Base-by-base conservation (phyloP, 2,797 vertebrate genomes). In the Apogon hyalosoma region DNA sequence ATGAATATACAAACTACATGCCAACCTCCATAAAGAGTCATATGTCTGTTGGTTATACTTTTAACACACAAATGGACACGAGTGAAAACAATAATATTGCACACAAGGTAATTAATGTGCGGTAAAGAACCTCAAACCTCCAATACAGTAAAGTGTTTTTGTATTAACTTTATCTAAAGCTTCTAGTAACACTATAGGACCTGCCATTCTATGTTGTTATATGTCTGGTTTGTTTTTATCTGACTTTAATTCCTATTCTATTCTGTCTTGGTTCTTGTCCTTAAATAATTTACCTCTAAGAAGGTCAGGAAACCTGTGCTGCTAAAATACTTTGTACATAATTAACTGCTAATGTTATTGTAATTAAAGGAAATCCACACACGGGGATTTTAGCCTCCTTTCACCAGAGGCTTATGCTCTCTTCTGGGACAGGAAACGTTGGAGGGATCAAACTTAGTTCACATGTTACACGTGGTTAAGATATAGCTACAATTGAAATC, bases 391-490 rank as follows among this genome's bases (percentile, higher is more conserved):
- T 84, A 80, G 65, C 70, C 73, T 77, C 50, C 59, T 80, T 80
- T 84, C 72, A 73, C 63, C 67, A 38, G 74, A 65, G 77, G 52
- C 69, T 71, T 53, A 65, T 71, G 79, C 82, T 86, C 71, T 79
- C 88, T 80, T 69, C 63, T 79, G 90, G 84, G 87, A 75, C 73
- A 80, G 84, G 87, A 88, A 87, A 83, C 60, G 75, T 79, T 66
- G 42, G 21, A 61, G 83, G 88, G 86, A 84, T 80, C 87, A 89
- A 87, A 85, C 83, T 86, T 80, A 88, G 89, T 88, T 90, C 77
- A 85, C 75, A 75, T 77, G 70, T 82, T 86, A 89, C 90, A 90
- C 87, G 90, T 90, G 83, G 73, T 83, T 86, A 81, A 86, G 82
- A 87, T 90, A 85, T 75, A 84, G 83, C 75, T 16, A 54, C 83